These are phyloP conservation scores for Delphinus delphis DNA, from an alignment of 2,113 vertebrate genomes.

Conservation along the genomic window DNA sequence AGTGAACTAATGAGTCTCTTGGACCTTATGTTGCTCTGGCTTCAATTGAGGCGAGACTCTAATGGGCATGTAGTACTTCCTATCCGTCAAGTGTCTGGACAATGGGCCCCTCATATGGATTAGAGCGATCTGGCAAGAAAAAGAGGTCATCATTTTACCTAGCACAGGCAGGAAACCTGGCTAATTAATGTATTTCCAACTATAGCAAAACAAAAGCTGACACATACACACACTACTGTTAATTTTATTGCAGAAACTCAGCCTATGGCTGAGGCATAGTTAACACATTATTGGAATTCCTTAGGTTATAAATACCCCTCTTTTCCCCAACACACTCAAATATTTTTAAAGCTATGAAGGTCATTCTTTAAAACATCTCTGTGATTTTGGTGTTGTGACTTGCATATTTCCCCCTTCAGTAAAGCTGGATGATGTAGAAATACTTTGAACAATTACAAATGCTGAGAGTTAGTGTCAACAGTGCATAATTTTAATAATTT, in stretches of 20 bases:
- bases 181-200: slow-evolving; percentile 69
- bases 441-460: not conserved
- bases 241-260: slow-evolving; percentile 43
- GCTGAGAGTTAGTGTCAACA: not conserved
- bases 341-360: not conserved
- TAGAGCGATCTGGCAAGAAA: slow-evolving; percentile 69
- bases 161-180: slow-evolving; percentile 59
- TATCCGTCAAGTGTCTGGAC: slow-evolving; percentile 70
- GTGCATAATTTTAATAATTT: not conserved
- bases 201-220: slow-evolving; percentile 55
- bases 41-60: slow-evolving; percentile 67
- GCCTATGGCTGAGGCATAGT: not conserved
- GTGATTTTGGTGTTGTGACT: not conserved
- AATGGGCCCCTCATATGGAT: slow-evolving; percentile 53
- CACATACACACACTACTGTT: not conserved
- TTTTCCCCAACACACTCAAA: not conserved
- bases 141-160: slow-evolving; percentile 60
- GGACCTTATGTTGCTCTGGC: slow-evolving; percentile 87
- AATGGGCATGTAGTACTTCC: slow-evolving; percentile 65
- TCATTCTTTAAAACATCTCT: slow-evolving; percentile 31
- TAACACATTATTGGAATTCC: not conserved
- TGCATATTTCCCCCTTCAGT: not conserved
- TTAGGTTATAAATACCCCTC: not conserved
- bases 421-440: not conserved
- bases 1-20: slow-evolving; percentile 88